Evolutionary conservation across 1,140 invertebrate species (phyloP), one percentile per base, ranked within the genome.

Genomic region (Ditylenchus dipsaci): DNA sequence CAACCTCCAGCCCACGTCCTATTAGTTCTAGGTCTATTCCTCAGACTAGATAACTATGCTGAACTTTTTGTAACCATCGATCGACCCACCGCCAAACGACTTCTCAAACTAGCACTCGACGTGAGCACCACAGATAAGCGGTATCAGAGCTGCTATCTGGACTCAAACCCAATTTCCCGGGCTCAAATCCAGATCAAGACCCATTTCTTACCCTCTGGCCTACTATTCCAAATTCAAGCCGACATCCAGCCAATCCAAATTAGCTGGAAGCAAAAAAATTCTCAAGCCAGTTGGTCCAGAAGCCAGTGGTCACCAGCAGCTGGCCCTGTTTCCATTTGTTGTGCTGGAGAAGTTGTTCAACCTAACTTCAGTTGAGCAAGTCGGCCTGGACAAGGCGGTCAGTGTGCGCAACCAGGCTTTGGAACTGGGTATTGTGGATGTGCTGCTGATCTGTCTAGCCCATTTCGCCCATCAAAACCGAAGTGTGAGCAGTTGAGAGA

Each of bases 351-450:
- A 27, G 17, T 53, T 76, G 9, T 73, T 73, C 9, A 56, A 67
- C 7, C 13, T 38, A 7, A 42, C 27, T 15, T 19, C 56, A 7
- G 47, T 68, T 27, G 19, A 21, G n/a, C 15, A 56, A 15, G n/a
- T 59, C n/a, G 56, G 45, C 13, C 23, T 47, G 21, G 33, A 63
- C 19, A 19, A 60, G 23, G 72, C 75, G 15, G 21, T 61, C 29
- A 11, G 21, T 21, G 11, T 73, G 26, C 63, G 72, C 1, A 21
- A 71, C 7, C 21, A 76, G 42, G 74, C 72, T 30, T 47, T 73
- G 21, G 33, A 76, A 19, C 43, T 77, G 17, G 72, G 72, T n/a
- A 73, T 73, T n/a, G 49, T 73, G 38, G 72, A 73, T 65, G 74
- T 77, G 11, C 13, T 73, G 1, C 38, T 73, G 26, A 76, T 42